Conservation (phyloP, 2,797 vertebrate species). For the Tapirus indicus region DNA sequence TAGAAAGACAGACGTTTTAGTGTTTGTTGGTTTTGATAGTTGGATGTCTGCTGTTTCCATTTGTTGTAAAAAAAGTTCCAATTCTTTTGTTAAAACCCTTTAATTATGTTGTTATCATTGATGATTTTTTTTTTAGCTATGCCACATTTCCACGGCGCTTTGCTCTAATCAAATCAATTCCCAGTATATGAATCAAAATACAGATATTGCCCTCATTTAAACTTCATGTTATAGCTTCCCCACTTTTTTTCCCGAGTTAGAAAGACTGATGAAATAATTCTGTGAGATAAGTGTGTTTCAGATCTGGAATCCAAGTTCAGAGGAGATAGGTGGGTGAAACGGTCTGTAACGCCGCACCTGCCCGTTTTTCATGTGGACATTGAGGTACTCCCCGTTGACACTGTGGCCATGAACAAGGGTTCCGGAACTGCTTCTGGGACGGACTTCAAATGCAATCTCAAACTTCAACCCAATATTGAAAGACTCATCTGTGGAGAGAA, state of each 20-base stretch:
- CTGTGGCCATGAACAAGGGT: constrained; percentile 93
- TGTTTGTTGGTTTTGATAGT: constrained; percentile 30
- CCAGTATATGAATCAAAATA: neutral
- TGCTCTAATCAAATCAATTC: constrained; percentile 1
- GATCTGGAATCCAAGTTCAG: neutral
- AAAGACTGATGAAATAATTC: constrained; percentile 5
- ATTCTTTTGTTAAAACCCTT: constrained; percentile 55
- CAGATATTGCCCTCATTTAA: neutral
- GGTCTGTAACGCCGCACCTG: constrained; percentile 87
- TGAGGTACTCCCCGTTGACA: constrained; percentile 91
- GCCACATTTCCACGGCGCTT: neutral
- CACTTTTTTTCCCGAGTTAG: neutral
- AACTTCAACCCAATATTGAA: constrained; percentile 94
- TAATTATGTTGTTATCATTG: neutral
- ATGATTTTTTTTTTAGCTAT: neutral
- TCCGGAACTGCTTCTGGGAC: constrained; percentile 94
- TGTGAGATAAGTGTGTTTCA: constrained; percentile 26
- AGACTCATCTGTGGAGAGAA: constrained; percentile 91
- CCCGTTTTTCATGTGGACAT: constrained; percentile 93
- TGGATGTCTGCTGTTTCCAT: neutral
- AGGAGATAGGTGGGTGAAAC: neutral
- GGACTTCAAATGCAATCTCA: constrained; percentile 95
- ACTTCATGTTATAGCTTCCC: neutral
- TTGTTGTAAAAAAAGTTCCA: constrained; percentile 21
- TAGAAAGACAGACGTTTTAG: neutral